Evolutionary conservation across 2,888 invertebrate genomes (phyloP).

Genomic region (Nomada lathburiana): DNA sequence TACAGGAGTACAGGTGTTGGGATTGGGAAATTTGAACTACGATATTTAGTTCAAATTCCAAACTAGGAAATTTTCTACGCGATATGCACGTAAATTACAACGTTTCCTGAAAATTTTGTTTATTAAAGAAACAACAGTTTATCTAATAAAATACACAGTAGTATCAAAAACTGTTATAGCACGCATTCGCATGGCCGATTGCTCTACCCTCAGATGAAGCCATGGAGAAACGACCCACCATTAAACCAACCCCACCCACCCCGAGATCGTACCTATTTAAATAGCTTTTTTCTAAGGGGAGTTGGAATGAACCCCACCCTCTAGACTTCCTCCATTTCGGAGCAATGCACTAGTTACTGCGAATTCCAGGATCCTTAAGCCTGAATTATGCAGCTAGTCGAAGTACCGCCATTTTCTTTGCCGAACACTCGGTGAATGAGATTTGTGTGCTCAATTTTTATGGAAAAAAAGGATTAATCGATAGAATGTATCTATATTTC

Average conservation of each 20-base stretch:
- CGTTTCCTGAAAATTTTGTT: too few relatives aligned
- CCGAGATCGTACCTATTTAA: constrained; percentile 81
- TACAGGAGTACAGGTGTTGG: too few relatives aligned
- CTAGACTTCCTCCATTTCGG: constrained; percentile 61
- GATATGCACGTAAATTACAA: too few relatives aligned
- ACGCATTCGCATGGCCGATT: constrained; percentile 74
- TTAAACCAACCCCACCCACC: constrained; percentile 77
- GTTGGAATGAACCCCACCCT: constrained; percentile 76
- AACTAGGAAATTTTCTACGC: too few relatives aligned
- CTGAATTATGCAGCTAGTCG: constrained; percentile 71
- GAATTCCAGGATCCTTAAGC: constrained; percentile 77
- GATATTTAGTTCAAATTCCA: too few relatives aligned
- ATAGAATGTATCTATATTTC: not conserved
- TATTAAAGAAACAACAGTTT: not conserved
- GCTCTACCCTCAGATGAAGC: constrained; percentile 77
- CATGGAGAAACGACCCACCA: constrained; percentile 78
- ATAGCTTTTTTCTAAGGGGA: constrained; percentile 82
- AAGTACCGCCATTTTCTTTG: constrained; percentile 74
- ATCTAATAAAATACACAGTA: constrained; percentile 43
- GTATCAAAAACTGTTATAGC: constrained; percentile 67
- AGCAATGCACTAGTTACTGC: constrained; percentile 75
- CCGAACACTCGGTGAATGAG: not conserved
- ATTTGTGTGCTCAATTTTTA: not conserved
- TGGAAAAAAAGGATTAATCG: not conserved
- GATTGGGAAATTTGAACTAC: too few relatives aligned